phyloP scores from a whole-genome alignment of 64 coral and sea anemone genomes.

The Pocillopora verrucosa region DNA sequence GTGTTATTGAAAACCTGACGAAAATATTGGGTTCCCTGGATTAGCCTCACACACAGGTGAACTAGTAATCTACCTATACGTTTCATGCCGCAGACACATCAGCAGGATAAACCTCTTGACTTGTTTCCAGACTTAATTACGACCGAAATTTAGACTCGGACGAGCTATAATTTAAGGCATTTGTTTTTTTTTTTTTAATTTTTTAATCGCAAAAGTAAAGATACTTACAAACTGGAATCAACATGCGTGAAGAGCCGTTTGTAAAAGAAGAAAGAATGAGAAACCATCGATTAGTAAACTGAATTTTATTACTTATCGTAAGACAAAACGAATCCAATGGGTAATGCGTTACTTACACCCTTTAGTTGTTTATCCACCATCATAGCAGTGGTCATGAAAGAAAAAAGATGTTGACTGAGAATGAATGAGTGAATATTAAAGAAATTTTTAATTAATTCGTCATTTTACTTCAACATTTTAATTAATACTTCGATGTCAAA shows the following conservation, averaged over 20 bases:
- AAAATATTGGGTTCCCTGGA: too few relatives aligned
- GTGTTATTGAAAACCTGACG: too few relatives aligned
- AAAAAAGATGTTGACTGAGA: not conserved
- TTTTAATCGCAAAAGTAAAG: not conserved
- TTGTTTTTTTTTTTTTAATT: not conserved
- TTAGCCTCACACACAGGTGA: too few relatives aligned
- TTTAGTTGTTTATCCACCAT: not conserved
- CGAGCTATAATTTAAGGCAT: too few relatives aligned
- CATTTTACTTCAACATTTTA: too few relatives aligned
- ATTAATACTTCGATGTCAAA: too few relatives aligned
- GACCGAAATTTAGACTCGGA: not conserved
- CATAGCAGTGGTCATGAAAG: not conserved
- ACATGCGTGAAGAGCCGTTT: not conserved
- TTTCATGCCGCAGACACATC: too few relatives aligned
- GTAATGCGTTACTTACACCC: constrained; percentile 22
- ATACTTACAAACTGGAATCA: constrained; percentile 20
- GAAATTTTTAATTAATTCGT: too few relatives aligned
- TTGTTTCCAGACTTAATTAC: too few relatives aligned
- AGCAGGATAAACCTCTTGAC: too few relatives aligned
- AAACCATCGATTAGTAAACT: not conserved
- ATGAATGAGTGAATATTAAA: not conserved
- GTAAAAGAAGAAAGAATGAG: not conserved
- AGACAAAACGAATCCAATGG: not conserved
- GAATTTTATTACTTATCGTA: not conserved
- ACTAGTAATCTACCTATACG: too few relatives aligned